These are phyloP conservation scores for Synanthedon andrenaeformis DNA, from an alignment of 2,888 invertebrate genomes.

Conservation along the genomic window DNA sequence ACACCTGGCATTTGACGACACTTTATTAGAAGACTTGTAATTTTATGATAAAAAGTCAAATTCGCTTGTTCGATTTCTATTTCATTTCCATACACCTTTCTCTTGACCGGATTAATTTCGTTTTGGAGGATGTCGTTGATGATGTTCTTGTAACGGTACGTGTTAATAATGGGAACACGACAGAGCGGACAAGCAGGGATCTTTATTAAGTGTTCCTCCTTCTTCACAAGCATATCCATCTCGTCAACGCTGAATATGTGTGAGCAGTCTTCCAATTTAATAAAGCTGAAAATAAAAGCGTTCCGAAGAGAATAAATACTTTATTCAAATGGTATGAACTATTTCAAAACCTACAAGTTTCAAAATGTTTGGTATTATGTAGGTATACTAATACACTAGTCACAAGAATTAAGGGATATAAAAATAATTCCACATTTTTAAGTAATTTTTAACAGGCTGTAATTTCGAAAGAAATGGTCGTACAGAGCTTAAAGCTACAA, in stretches of 20 bases:
- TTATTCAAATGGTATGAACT: too few species aligned
- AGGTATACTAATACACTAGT: too few species aligned
- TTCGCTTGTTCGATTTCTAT: slow-evolving; percentile 16
- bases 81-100: slow-evolving; percentile 37
- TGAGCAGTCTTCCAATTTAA: slow-evolving; percentile 63
- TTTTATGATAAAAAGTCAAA: too few species aligned
- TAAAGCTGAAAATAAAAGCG: slow-evolving; percentile 40
- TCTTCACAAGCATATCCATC: slow-evolving; percentile 50
- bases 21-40: slow-evolving; percentile 3
- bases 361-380: too few species aligned
- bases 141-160: slow-evolving; percentile 66
- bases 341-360: too few species aligned
- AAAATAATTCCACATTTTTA: too few species aligned
- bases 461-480: too few species aligned
- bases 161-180: slow-evolving; percentile 68
- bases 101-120: slow-evolving; percentile 52
- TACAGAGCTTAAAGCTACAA: too few species aligned
- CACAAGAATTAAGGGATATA: too few species aligned
- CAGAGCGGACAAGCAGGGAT: slow-evolving; percentile 70
- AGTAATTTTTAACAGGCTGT: too few species aligned
- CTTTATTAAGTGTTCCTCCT: slow-evolving; percentile 28
- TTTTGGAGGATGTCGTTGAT: slow-evolving; percentile 45
- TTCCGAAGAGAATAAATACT: too few species aligned
- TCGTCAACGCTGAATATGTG: slow-evolving; percentile 59
- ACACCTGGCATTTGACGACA: not conserved